Evolutionary conservation across 2,113 vertebrate species (phyloP).

Genomic region (Gopherus flavomarginatus): DNA sequence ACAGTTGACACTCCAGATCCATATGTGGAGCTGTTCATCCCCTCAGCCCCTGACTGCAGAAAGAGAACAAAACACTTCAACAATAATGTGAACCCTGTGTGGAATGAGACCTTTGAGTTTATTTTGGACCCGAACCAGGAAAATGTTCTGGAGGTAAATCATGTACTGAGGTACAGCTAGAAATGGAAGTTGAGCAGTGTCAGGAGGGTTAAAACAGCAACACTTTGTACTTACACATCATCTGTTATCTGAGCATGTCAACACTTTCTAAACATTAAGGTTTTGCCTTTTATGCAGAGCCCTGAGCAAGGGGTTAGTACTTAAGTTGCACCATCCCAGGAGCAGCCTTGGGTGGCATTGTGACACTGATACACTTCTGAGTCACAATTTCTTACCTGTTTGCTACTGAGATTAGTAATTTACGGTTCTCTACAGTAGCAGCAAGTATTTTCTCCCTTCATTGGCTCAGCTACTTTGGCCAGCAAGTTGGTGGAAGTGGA

Average conservation of each 20-base stretch:
- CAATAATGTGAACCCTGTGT: slow-evolving; percentile 92
- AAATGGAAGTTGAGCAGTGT: neutral
- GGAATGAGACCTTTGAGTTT: slow-evolving; percentile 95
- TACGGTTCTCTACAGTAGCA: neutral
- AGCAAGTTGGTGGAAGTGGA: neutral
- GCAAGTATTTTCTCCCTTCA: neutral
- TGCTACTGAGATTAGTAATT: neutral
- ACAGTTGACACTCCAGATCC: slow-evolving; percentile 97
- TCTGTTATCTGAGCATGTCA: neutral
- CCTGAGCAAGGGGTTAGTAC: neutral
- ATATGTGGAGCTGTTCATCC: slow-evolving; percentile 94
- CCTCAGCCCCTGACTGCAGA: slow-evolving; percentile 91
- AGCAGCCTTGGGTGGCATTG: neutral
- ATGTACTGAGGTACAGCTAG: neutral
- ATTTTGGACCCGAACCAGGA: slow-evolving; percentile 95
- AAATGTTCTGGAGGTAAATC: slow-evolving; percentile 91
- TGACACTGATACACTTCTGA: neutral
- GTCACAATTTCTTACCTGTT: neutral
- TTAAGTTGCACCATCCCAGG: neutral
- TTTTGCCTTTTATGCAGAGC: neutral
- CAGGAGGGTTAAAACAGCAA: neutral
- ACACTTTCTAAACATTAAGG: neutral
- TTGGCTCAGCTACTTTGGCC: fast-evolving
- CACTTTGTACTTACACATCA: fast-evolving
- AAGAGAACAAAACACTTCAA: slow-evolving; percentile 93